phyloP scores from a whole-genome alignment of 2,113 vertebrate species.

The Merops nubicus region DNA sequence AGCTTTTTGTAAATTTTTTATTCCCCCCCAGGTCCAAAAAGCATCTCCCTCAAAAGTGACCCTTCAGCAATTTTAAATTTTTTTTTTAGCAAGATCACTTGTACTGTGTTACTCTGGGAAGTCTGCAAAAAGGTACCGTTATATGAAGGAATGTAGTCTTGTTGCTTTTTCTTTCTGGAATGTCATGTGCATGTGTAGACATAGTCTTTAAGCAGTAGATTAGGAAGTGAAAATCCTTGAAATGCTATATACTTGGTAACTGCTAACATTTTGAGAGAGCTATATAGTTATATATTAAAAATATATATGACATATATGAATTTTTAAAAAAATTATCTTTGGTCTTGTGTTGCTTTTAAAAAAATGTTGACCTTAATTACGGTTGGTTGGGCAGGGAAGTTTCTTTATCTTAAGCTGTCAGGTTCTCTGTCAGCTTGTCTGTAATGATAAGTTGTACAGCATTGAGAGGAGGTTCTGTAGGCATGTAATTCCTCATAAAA shows the following conservation, averaged over 20 bases:
- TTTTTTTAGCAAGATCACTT: not conserved
- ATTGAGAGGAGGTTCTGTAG: not conserved
- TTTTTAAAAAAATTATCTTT: too few relatives aligned
- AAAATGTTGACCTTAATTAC: not conserved
- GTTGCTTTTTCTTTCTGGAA: not conserved
- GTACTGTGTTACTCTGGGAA: not conserved
- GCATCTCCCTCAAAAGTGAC: not conserved
- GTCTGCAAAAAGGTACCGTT: not conserved
- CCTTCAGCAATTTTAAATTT: not conserved
- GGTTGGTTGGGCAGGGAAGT: not conserved
- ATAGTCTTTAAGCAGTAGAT: not conserved
- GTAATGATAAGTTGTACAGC: not conserved
- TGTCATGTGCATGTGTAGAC: not conserved
- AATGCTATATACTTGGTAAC: not conserved
- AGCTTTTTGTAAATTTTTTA: not conserved
- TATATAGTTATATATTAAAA: not conserved
- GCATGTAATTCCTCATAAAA: not conserved
- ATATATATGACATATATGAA: too few relatives aligned
- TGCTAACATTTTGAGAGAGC: not conserved
- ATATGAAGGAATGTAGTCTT: not conserved
- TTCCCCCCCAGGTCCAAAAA: not conserved
- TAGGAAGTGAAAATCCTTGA: not conserved
- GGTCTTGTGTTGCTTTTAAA: not conserved
- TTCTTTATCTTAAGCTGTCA: conserved; percentile 52
- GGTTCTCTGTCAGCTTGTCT: conserved; percentile 27